A percentile compares a stretch with the other conserved stretches of the same genome.
Conservation (phyloP, 92 coral and sea anemone species). For the Blastomussa wellsi region DNA sequence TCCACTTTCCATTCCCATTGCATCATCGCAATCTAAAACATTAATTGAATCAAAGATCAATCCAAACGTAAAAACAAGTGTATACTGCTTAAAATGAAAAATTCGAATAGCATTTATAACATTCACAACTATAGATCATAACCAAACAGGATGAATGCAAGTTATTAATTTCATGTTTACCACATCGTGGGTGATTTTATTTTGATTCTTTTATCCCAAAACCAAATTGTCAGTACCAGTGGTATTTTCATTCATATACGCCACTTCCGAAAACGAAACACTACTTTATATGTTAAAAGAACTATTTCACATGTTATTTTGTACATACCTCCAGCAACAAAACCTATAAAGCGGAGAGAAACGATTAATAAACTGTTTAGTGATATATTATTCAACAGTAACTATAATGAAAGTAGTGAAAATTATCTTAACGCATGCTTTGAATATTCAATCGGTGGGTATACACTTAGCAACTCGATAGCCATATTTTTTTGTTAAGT, state of each 20-base stretch:
- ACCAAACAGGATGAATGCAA: too few species aligned
- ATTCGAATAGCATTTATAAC: background rate
- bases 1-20: conserved; percentile 14
- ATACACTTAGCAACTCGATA: too few species aligned
- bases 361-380: background rate
- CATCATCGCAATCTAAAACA: background rate
- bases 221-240: too few species aligned
- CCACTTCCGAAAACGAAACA: background rate
- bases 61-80: background rate
- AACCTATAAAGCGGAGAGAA: background rate
- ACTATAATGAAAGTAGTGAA: background rate
- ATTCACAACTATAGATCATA: background rate
- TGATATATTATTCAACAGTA: background rate
- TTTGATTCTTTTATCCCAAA: too few species aligned
- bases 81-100: background rate
- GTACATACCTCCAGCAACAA: conserved; percentile 10
- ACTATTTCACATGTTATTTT: background rate
- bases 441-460: too few species aligned
- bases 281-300: too few species aligned
- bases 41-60: too few species aligned
- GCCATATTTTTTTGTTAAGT: too few species aligned
- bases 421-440: background rate
- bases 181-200: background rate
- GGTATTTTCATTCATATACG: background rate
- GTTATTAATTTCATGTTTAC: background rate